Percentiles rank a stretch among this genome's conserved stretches.
phyloP scores from a whole-genome alignment of 2,113 vertebrate species.

The Chinchilla lanigera region DNA sequence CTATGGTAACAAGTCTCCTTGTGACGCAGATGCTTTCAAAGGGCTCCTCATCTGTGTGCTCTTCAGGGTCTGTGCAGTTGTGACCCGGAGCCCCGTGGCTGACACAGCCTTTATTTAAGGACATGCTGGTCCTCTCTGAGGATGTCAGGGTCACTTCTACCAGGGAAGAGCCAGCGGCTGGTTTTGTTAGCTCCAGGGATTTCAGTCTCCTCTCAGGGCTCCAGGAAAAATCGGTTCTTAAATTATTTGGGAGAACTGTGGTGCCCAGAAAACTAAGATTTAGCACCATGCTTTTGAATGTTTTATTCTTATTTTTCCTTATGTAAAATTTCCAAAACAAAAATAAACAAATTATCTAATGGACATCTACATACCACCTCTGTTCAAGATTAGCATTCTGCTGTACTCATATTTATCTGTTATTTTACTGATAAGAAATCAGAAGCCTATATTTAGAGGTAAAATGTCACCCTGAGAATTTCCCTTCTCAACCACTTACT shows the following conservation, averaged over 20 bases:
- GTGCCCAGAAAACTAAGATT: constrained; percentile 30
- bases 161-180: background rate
- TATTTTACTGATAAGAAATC: background rate
- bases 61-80: constrained; percentile 58
- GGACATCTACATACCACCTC: background rate
- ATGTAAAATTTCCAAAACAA: constrained; percentile 41
- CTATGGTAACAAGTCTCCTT: constrained; percentile 85
- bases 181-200: constrained; percentile 15
- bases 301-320: constrained; percentile 16
- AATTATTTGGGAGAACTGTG: background rate
- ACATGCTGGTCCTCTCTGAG: background rate
- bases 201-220: background rate
- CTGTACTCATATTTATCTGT: background rate
- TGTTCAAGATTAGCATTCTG: constrained; percentile 18
- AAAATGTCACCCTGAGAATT: background rate
- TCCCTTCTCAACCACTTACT: background rate
- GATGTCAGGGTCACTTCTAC: background rate
- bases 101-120: constrained; percentile 45
- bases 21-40: constrained; percentile 76
- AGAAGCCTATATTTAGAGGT: background rate
- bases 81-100: constrained; percentile 1
- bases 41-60: constrained; percentile 65
- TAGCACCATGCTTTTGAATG: background rate
- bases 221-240: background rate
- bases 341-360: background rate